Base-by-base conservation (phyloP, 2,888 invertebrate genomes). In the Andrena chrysosceles region DNA sequence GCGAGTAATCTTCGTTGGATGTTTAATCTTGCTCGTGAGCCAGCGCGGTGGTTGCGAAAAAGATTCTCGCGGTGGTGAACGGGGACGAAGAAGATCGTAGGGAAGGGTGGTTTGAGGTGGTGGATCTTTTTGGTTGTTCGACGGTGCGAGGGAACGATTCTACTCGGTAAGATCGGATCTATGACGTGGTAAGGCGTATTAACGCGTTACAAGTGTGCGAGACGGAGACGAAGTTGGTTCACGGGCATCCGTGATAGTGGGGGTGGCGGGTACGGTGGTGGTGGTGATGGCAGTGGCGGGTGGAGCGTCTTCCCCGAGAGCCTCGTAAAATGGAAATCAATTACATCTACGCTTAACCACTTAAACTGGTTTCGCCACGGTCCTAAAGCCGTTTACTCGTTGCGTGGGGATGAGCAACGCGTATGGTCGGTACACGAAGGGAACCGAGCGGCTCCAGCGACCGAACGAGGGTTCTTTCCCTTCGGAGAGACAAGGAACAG, bases 241-340 rank as follows among this genome's bases (percentile, higher is more conserved):
- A 20, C 49, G 64, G 29, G n/a, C 62, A 4, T 13, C 1, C 0
- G n/a, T 52, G 48, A 74, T 48, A 76, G 76, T 64, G 76, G 76
- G 68, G 81, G 59, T 56, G 77, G 76, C 35, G 62, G 81, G 74
- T 59, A 63, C n/a, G 68, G 66, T 10, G 74, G 63, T 52, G 75
- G 77, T 49, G 78, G 71, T n/a, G 88, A 67, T 33, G 78, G 80
- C 68, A 78, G 77, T 56, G 82, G 88, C 88, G 89, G 88, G 90
- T 88, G 86, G 89, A 89, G 91, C 81, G 82, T 87, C 89, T 85
- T 89, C 87, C 88, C 78, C 81, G 89, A 84, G 89, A 85, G 90
- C 90, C 93, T 93, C 93, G 92, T 94, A 94, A 93, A 93, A 94
- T 94, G 94, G 93, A 94, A 94, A 94, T 94, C 94, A 93, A 94